phyloP scores from a whole-genome alignment of 1,140 invertebrate genomes.

The Araneus ventricosus region DNA sequence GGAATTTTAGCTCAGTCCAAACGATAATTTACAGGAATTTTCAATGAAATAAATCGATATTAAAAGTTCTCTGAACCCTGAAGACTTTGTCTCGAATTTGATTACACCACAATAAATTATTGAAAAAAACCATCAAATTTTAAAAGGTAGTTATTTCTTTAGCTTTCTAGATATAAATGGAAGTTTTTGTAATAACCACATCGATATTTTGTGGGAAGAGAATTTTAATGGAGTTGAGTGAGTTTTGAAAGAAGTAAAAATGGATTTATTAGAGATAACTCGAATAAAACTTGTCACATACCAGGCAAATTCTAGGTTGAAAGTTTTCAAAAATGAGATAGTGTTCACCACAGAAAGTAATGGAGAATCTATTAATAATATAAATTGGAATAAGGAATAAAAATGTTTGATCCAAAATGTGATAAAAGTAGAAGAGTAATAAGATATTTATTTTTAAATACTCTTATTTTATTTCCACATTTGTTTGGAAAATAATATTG shows the following conservation, averaged over 20 bases:
- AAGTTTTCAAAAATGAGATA: not conserved
- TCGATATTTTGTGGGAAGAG: not conserved
- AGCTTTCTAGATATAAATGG: not conserved
- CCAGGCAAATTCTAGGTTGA: not conserved
- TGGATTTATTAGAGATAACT: too few species aligned
- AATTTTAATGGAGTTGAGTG: too few species aligned
- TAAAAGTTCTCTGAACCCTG: not conserved
- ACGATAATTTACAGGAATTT: not conserved
- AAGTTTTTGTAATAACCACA: not conserved
- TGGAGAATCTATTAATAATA: too few species aligned
- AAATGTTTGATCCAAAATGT: too few species aligned
- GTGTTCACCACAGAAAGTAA: too few species aligned
- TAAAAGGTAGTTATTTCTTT: not conserved
- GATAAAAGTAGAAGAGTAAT: too few species aligned
- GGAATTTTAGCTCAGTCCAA: not conserved
- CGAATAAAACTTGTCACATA: too few species aligned
- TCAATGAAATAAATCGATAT: not conserved
- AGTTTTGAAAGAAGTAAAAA: too few species aligned
- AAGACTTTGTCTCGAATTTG: not conserved
- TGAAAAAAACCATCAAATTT: not conserved
- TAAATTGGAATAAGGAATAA: too few species aligned
- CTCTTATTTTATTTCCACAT: too few species aligned
- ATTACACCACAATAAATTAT: not conserved
- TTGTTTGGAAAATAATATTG: too few species aligned
- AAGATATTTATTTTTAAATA: too few species aligned